Evolutionary conservation across 2,888 invertebrate species (phyloP), one percentile per base, ranked within the genome.

Genomic region (Caenorhabditis macrosperma): DNA sequence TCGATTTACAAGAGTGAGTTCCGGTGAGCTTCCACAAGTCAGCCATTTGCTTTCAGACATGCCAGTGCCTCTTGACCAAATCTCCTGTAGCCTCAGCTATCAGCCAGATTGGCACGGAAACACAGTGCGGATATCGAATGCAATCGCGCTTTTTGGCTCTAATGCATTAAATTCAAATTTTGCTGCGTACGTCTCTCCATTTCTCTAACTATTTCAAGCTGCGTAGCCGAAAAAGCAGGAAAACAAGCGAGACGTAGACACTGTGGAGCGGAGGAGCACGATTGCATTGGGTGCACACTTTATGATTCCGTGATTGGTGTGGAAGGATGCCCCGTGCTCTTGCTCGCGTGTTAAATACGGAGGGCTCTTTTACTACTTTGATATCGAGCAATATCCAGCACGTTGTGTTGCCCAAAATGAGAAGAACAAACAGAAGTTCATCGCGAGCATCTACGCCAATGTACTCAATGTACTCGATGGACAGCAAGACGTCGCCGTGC

Each of bases 101-200:
- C 86, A 87, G 48, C 88, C 88, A 0, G 84, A 88, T 66, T 88
- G 88, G 88, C n/a, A n/a, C n/a, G n/a, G n/a, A n/a, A n/a, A n/a
- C n/a, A n/a, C n/a, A n/a, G n/a, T n/a, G n/a, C n/a, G n/a, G n/a
- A n/a, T n/a, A n/a, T n/a, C n/a, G n/a, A n/a, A n/a, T n/a, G n/a
- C n/a, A n/a, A n/a, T n/a, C n/a, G n/a, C n/a, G n/a, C n/a, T n/a
- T n/a, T n/a, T n/a, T n/a, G n/a, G n/a, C n/a, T n/a, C n/a, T n/a
- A n/a, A n/a, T n/a, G n/a, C n/a, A n/a, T n/a, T n/a, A n/a, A n/a
- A n/a, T n/a, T n/a, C n/a, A n/a, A n/a, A n/a, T n/a, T n/a, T n/a
- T n/a, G n/a, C n/a, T n/a, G n/a, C n/a, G n/a, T n/a, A n/a, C n/a
- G n/a, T n/a, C n/a, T n/a, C n/a, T n/a, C n/a, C n/a, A n/a, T n/a